Evolutionary conservation across 2,797 vertebrate genomes (phyloP).

Genomic region (Heterohyrax brucei): DNA sequence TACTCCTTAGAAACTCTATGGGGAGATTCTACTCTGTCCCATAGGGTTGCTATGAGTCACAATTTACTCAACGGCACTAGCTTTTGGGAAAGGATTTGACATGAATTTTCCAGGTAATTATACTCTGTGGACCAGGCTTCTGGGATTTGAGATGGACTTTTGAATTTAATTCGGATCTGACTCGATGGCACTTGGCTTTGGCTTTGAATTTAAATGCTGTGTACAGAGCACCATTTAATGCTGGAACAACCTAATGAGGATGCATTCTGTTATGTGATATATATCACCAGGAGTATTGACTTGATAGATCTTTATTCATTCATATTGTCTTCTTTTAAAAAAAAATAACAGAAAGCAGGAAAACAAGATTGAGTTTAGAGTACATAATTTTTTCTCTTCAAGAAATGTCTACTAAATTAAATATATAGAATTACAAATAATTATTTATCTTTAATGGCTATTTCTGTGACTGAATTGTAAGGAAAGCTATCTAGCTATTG

Average conservation of each 20-base stretch:
- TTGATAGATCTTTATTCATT: conserved; percentile 58
- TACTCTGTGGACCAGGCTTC: neutral
- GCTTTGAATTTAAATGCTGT: conserved; percentile 28
- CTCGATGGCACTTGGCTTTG: no score
- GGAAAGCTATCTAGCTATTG: neutral
- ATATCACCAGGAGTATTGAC: neutral
- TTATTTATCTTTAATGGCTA: conserved; percentile 73
- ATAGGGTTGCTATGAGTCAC: no score
- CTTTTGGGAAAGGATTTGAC: neutral
- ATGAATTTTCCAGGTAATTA: conserved; percentile 52
- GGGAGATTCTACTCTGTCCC: no score
- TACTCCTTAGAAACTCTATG: no score
- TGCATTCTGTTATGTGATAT: neutral
- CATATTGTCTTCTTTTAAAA: conserved; percentile 29
- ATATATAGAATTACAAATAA: conserved; percentile 63
- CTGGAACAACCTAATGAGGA: conserved; percentile 10
- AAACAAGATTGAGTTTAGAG: conserved; percentile 31
- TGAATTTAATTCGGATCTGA: neutral
- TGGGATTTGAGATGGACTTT: conserved; percentile 21
- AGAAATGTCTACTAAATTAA: conserved; percentile 72
- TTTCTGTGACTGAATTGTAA: conserved; percentile 72
- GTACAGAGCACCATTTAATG: neutral
- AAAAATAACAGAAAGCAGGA: neutral
- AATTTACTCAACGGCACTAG: no score
- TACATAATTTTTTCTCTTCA: conserved; percentile 56